phyloP scores from a whole-genome alignment of 2,888 invertebrate species.

The Halictus ligatus region DNA sequence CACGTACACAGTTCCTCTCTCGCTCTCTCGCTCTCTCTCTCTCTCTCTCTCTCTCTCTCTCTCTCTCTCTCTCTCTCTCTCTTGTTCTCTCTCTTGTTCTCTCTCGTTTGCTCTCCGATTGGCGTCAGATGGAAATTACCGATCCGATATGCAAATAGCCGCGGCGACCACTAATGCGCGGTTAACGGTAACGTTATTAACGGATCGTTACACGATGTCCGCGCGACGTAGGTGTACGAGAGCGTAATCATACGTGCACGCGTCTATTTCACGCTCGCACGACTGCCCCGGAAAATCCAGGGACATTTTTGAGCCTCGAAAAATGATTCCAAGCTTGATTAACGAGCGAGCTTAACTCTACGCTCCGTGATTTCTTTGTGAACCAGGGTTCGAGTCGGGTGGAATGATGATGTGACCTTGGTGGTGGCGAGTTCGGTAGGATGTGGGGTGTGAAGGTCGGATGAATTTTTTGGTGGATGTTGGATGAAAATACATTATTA shows the following conservation, averaged over 20 bases:
- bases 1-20: slow-evolving; percentile 1
- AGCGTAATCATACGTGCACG: slow-evolving; percentile 60
- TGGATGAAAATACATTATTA: background rate
- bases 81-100: background rate
- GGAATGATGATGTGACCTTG: background rate
- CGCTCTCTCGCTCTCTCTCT: background rate
- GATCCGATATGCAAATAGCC: slow-evolving; percentile 80
- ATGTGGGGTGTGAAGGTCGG: background rate
- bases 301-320: slow-evolving; percentile 15
- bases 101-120: slow-evolving; percentile 22
- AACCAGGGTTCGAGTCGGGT: background rate
- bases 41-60: background rate
- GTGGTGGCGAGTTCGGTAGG: background rate
- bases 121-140: slow-evolving; percentile 76
- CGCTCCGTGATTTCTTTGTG: background rate
- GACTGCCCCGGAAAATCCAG: slow-evolving; percentile 24
- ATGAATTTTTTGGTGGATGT: background rate
- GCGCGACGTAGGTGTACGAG: slow-evolving; percentile 60
- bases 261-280: slow-evolving; percentile 38
- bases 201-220: slow-evolving; percentile 75
- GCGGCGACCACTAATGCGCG: slow-evolving; percentile 76
- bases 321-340: slow-evolving; percentile 4
- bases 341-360: background rate
- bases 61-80: background rate
- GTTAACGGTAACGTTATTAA: slow-evolving; percentile 80